phyloP scores from a whole-genome alignment of 2,113 vertebrate species.

The Campylomormyrus tamandua region DNA sequence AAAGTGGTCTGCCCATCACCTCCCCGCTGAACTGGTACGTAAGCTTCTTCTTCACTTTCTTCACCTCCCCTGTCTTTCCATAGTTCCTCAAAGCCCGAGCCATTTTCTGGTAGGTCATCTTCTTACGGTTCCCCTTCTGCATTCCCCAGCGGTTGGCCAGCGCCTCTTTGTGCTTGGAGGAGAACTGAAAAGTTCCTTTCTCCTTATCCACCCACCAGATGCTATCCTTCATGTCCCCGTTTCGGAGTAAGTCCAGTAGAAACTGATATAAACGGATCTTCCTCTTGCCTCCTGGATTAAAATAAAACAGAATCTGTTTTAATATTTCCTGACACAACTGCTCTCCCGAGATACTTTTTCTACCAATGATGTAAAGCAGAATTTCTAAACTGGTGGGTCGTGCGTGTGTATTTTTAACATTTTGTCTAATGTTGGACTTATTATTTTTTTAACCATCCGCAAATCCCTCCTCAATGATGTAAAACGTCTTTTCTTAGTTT shows the following conservation, averaged over 20 bases:
- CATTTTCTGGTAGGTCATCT: constrained; percentile 99
- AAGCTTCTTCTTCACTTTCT: constrained; percentile 98
- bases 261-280: constrained; percentile 98
- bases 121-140: constrained; percentile 97
- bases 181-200: constrained; percentile 98
- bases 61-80: constrained; percentile 95
- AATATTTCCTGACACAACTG: background rate
- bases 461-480: background rate
- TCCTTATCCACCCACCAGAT: constrained; percentile 99
- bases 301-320: background rate
- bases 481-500: background rate
- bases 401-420: background rate
- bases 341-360: background rate
- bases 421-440: background rate
- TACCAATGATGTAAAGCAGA: background rate
- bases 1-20: constrained; percentile 71
- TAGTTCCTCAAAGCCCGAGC: constrained; percentile 95
- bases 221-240: constrained; percentile 96
- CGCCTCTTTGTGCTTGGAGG: constrained; percentile 96
- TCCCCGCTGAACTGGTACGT: constrained; percentile 98
- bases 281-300: constrained; percentile 81
- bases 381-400: background rate
- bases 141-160: constrained; percentile 92
- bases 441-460: background rate
- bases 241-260: constrained; percentile 89